phyloP scores from a whole-genome alignment of 2,113 vertebrate species.

The Merops nubicus region DNA sequence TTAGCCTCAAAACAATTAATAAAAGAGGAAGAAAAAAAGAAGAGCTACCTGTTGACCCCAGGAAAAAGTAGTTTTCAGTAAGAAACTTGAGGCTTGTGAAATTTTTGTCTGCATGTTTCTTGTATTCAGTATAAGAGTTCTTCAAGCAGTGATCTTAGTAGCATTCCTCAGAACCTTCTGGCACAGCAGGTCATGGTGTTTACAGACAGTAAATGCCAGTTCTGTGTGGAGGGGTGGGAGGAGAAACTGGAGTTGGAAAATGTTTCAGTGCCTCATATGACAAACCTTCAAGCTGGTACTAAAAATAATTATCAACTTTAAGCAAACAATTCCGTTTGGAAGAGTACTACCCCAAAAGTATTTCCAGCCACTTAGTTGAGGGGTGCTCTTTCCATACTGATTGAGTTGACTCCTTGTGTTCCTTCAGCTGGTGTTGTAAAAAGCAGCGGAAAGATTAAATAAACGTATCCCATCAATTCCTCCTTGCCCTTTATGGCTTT shows the following conservation, averaged over 20 bases:
- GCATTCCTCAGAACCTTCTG: not conserved
- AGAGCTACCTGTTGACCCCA: not conserved
- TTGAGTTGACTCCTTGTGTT: not conserved
- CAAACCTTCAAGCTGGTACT: not conserved
- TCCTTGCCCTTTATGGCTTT: not conserved
- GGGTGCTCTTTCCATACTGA: not conserved
- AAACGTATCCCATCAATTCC: not conserved
- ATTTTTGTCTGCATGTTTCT: not conserved
- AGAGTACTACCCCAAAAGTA: not conserved
- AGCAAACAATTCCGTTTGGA: not conserved
- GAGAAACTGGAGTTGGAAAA: not conserved
- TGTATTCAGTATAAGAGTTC: not conserved
- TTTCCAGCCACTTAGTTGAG: not conserved
- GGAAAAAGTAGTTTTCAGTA: not conserved
- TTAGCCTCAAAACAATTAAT: no score
- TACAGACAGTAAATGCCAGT: not conserved
- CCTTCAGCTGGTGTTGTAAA: not conserved
- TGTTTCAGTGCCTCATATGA: accelerated
- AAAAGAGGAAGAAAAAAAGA: no score
- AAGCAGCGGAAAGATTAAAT: not conserved
- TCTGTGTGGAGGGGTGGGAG: not conserved
- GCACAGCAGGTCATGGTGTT: not conserved
- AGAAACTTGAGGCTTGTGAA: not conserved
- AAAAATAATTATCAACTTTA: not conserved
- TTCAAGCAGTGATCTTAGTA: not conserved